These are phyloP conservation scores for Aplidium turbinatum DNA, from an alignment of 23 tunicate genomes.

Conservation along the genomic window DNA sequence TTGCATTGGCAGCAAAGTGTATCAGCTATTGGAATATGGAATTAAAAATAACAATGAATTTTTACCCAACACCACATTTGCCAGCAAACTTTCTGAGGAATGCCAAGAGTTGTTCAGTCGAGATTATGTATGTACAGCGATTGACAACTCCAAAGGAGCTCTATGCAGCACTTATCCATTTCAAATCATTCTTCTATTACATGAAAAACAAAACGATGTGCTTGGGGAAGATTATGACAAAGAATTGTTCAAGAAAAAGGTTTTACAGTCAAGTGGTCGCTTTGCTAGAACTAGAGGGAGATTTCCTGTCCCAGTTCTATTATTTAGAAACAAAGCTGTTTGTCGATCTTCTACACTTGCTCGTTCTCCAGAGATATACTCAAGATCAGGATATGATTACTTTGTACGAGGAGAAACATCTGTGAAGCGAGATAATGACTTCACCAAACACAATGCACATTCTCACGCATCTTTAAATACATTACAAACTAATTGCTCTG, in stretches of 20 bases:
- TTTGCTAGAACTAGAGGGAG: slow-evolving; percentile 89
- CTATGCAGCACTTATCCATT: slow-evolving; percentile 85
- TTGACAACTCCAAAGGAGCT: slow-evolving; percentile 60
- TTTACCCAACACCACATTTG: slow-evolving; percentile 40
- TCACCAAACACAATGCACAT: too few species aligned
- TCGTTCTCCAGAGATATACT: slow-evolving; percentile 83
- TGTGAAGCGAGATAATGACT: background rate
- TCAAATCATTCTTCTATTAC: slow-evolving; percentile 58
- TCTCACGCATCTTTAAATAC: too few species aligned
- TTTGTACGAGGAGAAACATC: slow-evolving; percentile 22
- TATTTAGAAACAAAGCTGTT: slow-evolving; percentile 61
- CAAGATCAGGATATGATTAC: slow-evolving; percentile 39
- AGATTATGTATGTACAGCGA: slow-evolving; percentile 65
- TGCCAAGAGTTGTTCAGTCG: slow-evolving; percentile 53
- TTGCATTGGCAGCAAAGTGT: slow-evolving; percentile 47
- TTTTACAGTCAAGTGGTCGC: slow-evolving; percentile 26
- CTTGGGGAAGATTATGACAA: background rate
- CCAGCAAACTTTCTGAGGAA: slow-evolving; percentile 43
- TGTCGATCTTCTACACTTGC: slow-evolving; percentile 93
- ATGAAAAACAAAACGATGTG: background rate
- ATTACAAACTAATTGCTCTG: too few species aligned
- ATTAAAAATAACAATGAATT: slow-evolving; percentile 29
- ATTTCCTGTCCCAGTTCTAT: slow-evolving; percentile 81
- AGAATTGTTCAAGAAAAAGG: slow-evolving; percentile 6
- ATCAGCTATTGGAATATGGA: slow-evolving; percentile 45